These are phyloP conservation scores for Neofelis nebulosa DNA, from an alignment of 2,113 vertebrate genomes.

Conservation along the genomic window DNA sequence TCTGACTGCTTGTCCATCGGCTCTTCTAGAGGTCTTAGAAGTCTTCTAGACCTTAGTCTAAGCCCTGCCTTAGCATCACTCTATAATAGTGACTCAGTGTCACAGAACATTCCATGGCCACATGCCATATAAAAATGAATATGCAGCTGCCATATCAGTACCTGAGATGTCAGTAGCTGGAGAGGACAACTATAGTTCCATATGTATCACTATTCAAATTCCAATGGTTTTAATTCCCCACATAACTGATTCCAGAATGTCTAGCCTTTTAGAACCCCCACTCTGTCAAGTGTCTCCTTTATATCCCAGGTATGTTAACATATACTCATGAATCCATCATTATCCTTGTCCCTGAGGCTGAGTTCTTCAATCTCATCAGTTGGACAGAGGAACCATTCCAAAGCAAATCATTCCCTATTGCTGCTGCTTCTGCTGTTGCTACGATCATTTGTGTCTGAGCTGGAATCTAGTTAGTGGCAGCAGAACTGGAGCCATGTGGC, in stretches of 20 bases:
- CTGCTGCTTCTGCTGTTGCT: not conserved
- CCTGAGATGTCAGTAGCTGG: not conserved
- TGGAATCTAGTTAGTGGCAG: not conserved
- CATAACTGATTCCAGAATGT: not conserved
- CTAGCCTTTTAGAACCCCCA: not conserved
- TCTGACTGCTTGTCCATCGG: not conserved
- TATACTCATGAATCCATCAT: not conserved
- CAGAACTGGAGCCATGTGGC: not conserved
- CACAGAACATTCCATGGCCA: not conserved
- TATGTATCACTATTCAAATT: not conserved
- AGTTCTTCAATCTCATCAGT: not conserved
- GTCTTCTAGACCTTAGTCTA: not conserved
- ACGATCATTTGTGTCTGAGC: not conserved
- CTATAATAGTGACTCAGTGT: not conserved
- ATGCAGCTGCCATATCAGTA: not conserved
- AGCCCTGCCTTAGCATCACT: not conserved
- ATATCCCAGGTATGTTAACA: not conserved
- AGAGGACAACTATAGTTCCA: not conserved
- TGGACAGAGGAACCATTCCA: not conserved
- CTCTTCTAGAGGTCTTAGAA: not conserved
- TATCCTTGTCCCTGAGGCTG: not conserved
- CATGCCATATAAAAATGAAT: not conserved
- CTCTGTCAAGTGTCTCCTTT: not conserved
- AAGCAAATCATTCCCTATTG: not conserved
- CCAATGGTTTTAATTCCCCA: not conserved